Evolutionary conservation across 2,113 vertebrate genomes (phyloP).

Genomic region (Amblyopsis rosae): DNA sequence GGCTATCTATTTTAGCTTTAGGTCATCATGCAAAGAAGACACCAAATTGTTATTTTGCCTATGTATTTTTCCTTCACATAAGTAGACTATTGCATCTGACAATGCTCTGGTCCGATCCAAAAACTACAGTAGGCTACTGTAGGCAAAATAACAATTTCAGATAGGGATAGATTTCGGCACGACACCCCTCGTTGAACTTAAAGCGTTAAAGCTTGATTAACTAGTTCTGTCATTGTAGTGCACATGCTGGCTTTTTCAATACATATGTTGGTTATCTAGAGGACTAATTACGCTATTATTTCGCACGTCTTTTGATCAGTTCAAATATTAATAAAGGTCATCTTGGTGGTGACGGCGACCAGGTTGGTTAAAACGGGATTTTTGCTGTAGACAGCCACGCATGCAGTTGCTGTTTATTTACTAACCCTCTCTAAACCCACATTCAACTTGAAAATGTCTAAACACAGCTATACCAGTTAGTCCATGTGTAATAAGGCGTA

Average conservation of each 20-base stretch:
- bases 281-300: slow-evolving; percentile 4
- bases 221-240: neutral
- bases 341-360: neutral
- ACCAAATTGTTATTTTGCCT: too few relatives aligned
- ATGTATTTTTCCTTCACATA: too few relatives aligned
- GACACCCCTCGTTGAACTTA: slow-evolving; percentile 39
- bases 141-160: too few relatives aligned
- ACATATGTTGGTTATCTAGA: neutral
- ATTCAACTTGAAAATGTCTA: neutral
- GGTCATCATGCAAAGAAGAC: too few relatives aligned
- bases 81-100: too few relatives aligned
- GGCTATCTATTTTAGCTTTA: too few relatives aligned
- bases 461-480: neutral
- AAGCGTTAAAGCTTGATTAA: slow-evolving; percentile 13
- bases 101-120: too few relatives aligned
- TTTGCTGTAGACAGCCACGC: slow-evolving; percentile 41
- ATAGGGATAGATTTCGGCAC: too few relatives aligned
- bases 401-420: slow-evolving; percentile 40
- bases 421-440: neutral
- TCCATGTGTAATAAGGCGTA: neutral
- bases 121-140: too few relatives aligned
- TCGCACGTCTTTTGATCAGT: neutral
- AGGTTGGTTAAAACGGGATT: neutral
- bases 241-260: slow-evolving; percentile 14
- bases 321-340: slow-evolving; percentile 9